phyloP scores from a whole-genome alignment of 2,888 invertebrate species.

The Ormyrus rosae region DNA sequence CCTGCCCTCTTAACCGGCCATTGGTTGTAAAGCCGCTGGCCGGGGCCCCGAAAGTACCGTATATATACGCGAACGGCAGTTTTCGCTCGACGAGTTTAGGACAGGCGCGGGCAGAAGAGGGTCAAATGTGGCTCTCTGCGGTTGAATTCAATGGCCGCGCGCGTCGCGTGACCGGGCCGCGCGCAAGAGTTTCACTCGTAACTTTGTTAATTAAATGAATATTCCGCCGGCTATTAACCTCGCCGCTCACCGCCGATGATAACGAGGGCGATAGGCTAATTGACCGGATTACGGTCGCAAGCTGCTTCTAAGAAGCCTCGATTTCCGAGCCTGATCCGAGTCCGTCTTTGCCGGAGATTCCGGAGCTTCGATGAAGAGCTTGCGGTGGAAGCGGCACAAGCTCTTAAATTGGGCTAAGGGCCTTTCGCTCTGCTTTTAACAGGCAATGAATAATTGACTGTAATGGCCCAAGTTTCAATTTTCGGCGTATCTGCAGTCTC shows the following conservation, averaged over 20 bases:
- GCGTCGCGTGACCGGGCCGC: slow-evolving; percentile 14
- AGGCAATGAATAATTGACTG: too few relatives aligned
- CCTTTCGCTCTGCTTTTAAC: too few relatives aligned
- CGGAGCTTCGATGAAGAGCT: neutral
- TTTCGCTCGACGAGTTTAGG: slow-evolving; percentile 37
- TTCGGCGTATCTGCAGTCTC: too few relatives aligned
- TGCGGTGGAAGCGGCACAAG: too few relatives aligned
- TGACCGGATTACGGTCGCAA: slow-evolving; percentile 1
- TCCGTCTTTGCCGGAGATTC: too few relatives aligned
- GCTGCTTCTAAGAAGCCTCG: neutral
- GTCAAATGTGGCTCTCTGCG: slow-evolving; percentile 40
- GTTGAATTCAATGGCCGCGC: slow-evolving; percentile 37
- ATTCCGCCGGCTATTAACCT: slow-evolving; percentile 34
- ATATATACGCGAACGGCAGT: neutral
- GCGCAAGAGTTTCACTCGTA: slow-evolving; percentile 29
- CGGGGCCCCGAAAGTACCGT: neutral
- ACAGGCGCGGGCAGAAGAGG: neutral
- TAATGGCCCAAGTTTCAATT: too few relatives aligned
- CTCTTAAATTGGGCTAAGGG: too few relatives aligned
- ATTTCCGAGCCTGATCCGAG: too few relatives aligned
- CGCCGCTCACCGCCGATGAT: slow-evolving; percentile 12
- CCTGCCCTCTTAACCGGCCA: neutral
- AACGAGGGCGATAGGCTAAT: slow-evolving; percentile 25
- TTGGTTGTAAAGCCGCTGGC: slow-evolving; percentile 19
- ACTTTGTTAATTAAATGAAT: slow-evolving; percentile 54